Evolutionary conservation across 2,797 vertebrate genomes (phyloP).

Genomic region (Ataeniobius toweri): DNA sequence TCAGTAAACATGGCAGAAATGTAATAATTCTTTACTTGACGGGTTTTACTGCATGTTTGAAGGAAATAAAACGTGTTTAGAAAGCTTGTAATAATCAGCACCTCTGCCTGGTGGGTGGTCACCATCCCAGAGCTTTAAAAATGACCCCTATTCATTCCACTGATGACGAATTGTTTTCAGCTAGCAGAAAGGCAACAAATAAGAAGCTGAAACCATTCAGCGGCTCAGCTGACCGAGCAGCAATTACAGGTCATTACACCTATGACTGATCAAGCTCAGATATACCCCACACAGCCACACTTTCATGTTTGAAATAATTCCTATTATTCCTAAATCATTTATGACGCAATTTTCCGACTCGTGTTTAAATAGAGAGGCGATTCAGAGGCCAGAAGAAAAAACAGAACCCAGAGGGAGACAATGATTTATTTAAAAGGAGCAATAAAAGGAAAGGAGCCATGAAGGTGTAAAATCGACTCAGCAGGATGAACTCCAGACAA

Average conservation of each 20-base stretch:
- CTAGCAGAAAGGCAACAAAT: not conserved
- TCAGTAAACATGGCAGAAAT: not conserved
- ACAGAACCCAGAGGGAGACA: not conserved
- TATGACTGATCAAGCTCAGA: not conserved
- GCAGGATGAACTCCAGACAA: not conserved
- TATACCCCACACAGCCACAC: not conserved
- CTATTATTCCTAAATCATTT: not conserved
- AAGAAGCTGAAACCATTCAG: not conserved
- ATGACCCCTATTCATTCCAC: not conserved
- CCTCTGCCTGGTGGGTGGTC: not conserved
- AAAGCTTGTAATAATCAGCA: not conserved
- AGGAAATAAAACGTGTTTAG: not conserved
- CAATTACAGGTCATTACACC: slow-evolving; percentile 4
- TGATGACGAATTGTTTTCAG: not conserved
- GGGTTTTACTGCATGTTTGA: not conserved
- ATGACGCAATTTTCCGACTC: not conserved
- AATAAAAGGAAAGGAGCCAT: slow-evolving; percentile 2
- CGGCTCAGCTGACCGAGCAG: not conserved
- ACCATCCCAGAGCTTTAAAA: not conserved
- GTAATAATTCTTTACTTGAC: not conserved
- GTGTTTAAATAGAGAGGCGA: not conserved
- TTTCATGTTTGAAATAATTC: no score
- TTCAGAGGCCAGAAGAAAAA: not conserved
- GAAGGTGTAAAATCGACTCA: not conserved
- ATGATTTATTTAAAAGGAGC: not conserved